Evolutionary conservation across 2,113 vertebrate species (phyloP), one percentile per base, ranked within the genome.

Genomic region (Acrocephalus arundinaceus): DNA sequence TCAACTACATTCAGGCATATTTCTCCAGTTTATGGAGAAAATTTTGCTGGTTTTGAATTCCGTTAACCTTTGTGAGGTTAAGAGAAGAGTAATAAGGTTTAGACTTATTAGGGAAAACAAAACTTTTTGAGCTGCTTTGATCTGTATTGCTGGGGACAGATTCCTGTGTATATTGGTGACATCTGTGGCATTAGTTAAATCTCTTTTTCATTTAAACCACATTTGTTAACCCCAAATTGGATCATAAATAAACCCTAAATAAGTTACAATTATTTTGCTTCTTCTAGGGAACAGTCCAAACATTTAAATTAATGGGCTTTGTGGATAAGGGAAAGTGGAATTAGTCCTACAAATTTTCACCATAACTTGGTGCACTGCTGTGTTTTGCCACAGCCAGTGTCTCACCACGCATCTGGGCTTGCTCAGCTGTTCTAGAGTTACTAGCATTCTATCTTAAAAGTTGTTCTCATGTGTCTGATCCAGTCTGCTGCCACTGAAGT

Each of bases 11-110:
- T 85, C 80, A 75, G 46, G 51, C 62, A 75, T 93, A 45, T 92
- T 94, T 95, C 59, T 22, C 46, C 31, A 87, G 73, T 92, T 95
- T 89, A 33, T 73, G 70, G 52, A 92, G 61, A 87, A 89, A 77
- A 55, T 35, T 13, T 85, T 96, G 15, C 61, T 84, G 20, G 76
- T 33, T 52, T 74, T 84, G 68, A 61, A 20, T 65, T 82, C 51
- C 33, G 28, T 58, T 82, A 49, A 61, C n/a, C 73, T 94, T 63
- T 85, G 17, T 78, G 71, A 79, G 37, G 39, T 39, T 55, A 67
- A 51, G 37, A 76, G 41, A 70, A 70, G n/a, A 74, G 2, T 68
- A 63, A 55, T n/a, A 94, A 77, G 7, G 2, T 46, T 70, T 91
- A 43, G 11, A 35, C 15, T 67, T 90, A 28, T 8, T 54, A n/a